Conservation (phyloP, 53 echinoderm and acorn worm species). For the Stichopus horrens region DNA sequence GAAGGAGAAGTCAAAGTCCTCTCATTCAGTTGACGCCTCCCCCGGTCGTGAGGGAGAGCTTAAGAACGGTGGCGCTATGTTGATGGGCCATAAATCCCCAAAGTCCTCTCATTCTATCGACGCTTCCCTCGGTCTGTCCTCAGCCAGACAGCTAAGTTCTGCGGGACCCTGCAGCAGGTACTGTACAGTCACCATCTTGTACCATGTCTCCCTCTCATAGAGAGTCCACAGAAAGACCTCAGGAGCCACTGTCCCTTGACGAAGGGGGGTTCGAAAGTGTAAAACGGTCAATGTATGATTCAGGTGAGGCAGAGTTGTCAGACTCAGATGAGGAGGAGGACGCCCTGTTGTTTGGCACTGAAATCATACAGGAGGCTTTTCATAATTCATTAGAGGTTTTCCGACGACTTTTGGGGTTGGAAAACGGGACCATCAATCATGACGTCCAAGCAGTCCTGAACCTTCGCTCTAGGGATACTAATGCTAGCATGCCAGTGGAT, state of each 20-base stretch:
- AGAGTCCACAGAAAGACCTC: not conserved
- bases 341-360: not conserved
- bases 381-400: not conserved
- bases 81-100: not conserved
- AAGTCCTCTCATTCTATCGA: too few species aligned
- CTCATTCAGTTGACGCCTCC: not conserved
- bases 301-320: slow-evolving; percentile 5
- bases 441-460: not conserved
- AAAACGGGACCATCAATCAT: not conserved
- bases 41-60: not conserved
- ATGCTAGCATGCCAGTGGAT: not conserved
- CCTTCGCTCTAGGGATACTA: not conserved
- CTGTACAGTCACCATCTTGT: too few species aligned
- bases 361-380: not conserved
- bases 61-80: not conserved
- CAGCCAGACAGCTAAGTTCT: too few species aligned
- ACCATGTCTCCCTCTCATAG: too few species aligned
- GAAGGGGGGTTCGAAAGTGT: not conserved
- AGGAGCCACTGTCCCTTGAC: not conserved
- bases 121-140: too few species aligned
- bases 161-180: too few species aligned
- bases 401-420: not conserved
- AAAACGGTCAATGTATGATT: not conserved
- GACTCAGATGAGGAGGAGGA: slow-evolving; percentile 3
- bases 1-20: not conserved